Conservation (phyloP, 2,888 invertebrate genomes). For the Drosophila histrio region DNA sequence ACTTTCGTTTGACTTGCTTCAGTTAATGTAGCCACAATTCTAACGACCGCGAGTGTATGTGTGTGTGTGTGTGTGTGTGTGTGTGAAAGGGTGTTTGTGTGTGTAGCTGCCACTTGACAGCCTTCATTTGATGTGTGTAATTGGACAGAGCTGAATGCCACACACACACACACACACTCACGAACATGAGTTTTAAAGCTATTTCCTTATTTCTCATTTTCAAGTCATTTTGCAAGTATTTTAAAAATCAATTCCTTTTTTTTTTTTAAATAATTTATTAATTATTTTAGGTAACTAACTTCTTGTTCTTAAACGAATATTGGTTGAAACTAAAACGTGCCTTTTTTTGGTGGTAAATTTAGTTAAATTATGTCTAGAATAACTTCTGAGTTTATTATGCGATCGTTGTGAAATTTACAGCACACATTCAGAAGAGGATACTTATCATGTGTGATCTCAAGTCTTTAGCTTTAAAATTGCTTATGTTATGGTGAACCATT, state of each 20-base stretch:
- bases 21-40: slow-evolving; percentile 48
- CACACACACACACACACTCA: background rate
- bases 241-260: background rate
- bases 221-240: background rate
- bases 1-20: slow-evolving; percentile 45
- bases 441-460: too few species aligned
- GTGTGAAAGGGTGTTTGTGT: slow-evolving; percentile 16
- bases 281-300: background rate
- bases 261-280: background rate
- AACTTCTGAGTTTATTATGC: too few species aligned
- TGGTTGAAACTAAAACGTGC: background rate
- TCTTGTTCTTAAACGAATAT: background rate
- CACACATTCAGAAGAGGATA: too few species aligned
- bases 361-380: too few species aligned
- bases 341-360: too few species aligned
- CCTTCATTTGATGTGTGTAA: slow-evolving; percentile 15
- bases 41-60: slow-evolving; percentile 1
- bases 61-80: background rate
- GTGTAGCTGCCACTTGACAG: slow-evolving; percentile 27
- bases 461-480: too few species aligned
- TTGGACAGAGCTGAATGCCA: slow-evolving; percentile 16
- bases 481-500: too few species aligned
- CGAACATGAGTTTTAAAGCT: background rate
- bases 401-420: too few species aligned
- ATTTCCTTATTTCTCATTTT: background rate